Evolutionary conservation across 2,888 invertebrate species (phyloP), one percentile per base, ranked within the genome.

Genomic region (Leucophora obtusa): DNA sequence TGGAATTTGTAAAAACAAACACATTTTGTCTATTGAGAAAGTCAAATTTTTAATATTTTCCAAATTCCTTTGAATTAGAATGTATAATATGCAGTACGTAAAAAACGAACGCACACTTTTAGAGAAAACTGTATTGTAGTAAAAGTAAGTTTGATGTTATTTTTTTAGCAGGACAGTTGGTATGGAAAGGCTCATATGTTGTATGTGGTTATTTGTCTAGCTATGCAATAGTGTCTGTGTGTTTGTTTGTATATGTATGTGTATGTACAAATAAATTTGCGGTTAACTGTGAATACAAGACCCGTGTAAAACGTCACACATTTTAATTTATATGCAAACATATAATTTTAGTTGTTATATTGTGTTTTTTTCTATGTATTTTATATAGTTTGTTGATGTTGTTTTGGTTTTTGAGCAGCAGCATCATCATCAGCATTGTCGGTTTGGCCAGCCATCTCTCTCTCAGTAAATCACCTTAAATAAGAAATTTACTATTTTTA

Each of bases 201-300:
- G n/a, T 47, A 2, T 51, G n/a, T 65, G 35, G 17, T 63, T 50
- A 7, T 54, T 18, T 58, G 9, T 38, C 17, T 38, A 3, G 28
- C 53, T 38, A 38, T 38, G 11, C 38, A 43, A 17, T 54, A 38
- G 38, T 68, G 33, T 17, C n/a, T 62, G 33, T 21, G 1, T 14
- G 33, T 38, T 11, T 66, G 17, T n/a, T n/a, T n/a, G n/a, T n/a
- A n/a, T 65, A 1, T 18, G 4, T 35, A 38, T 50, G 17, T 15
- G 17, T 63, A 63, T 21, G 17, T 9, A 50, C 72, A 76, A 80
- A 80, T 80, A 80, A 80, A 80, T 80, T 80, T 80, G 76, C 68
- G 80, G 76, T 80, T 58, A 28, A 65, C 69, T 65, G 65, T 59
- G 65, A 53, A 21, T 38, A 72, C 35, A 54, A 54, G n/a, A 72